phyloP scores from a whole-genome alignment of 2,113 vertebrate species.

The Ciconia maguari region DNA sequence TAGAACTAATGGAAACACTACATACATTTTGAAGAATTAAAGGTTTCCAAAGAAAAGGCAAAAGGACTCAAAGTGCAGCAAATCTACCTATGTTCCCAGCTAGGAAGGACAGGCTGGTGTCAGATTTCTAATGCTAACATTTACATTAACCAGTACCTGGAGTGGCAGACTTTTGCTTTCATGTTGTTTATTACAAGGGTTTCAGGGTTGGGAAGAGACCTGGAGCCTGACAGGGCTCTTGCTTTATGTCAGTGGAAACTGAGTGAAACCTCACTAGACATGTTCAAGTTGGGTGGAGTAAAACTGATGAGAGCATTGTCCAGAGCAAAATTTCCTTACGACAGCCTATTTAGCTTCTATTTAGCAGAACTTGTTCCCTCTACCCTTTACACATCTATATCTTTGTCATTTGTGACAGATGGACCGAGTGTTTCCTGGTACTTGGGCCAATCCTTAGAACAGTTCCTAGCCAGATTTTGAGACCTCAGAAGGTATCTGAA shows the following conservation, averaged over 20 bases:
- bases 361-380: background rate
- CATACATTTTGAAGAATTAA: background rate
- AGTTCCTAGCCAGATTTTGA: background rate
- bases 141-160: background rate
- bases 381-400: background rate
- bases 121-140: background rate
- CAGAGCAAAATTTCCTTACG: background rate
- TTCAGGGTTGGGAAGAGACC: background rate
- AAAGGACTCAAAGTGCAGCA: background rate
- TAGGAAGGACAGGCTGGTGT: background rate
- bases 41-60: slow-evolving; percentile 22
- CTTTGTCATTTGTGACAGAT: background rate
- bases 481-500: background rate
- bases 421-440: background rate
- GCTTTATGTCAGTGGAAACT: background rate
- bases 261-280: background rate
- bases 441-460: background rate
- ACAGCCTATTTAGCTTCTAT: background rate
- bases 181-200: background rate
- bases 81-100: background rate
- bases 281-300: background rate
- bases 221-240: background rate
- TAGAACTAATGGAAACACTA: background rate
- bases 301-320: background rate
- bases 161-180: background rate